Evolutionary conservation across 2,113 vertebrate species (phyloP), one percentile per base, ranked within the genome.

Genomic region (Balaenoptera acutorostrata): DNA sequence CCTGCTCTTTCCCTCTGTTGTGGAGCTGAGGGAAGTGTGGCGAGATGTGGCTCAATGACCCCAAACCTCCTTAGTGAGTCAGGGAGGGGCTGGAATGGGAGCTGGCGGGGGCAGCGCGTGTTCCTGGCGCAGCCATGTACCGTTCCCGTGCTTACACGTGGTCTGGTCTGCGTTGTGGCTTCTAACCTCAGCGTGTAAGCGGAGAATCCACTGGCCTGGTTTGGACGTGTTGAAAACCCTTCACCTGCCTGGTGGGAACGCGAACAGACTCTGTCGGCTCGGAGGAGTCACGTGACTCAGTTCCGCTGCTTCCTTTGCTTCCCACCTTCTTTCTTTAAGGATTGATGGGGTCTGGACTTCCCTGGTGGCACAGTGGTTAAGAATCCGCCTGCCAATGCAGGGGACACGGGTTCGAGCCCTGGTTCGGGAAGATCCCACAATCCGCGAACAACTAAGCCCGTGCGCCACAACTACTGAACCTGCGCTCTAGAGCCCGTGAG

Each of bases 191-290:
- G 33, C n/a, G 2, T 71, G 63, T 74, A 41, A 93, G 88, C 33
- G 25, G 71, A 90, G 63, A 63, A 41, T 27, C 88, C 36, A 33
- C 13, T 3, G 25, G 74, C 57, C 41, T 64, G 31, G 4, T 85
- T 80, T 63, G 72, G 31, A 94, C 6, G 2, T 59, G 88, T 81
- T 44, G 93, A 72, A 97, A 96, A 83, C 64, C 80, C 88, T 93
- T 84, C 64, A 74, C 85, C 84, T 90, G 74, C 75, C 75, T n/a
- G 1, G 6, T 59, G 95, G 93, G 33, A 78, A 31, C 0, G 3
- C 23, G 6, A 61, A n/a, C 14, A 6, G 25, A 5, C 49, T 82
- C n/a, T 13, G 20, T 4, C 3, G 33, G 4, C 61, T 86, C n/a
- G n/a, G 41, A 59, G 14, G 6, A 39, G 77, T 63, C 69, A 57